Evolutionary conservation across 2,888 invertebrate genomes (phyloP).

Genomic region (Yponomeuta plumbellus): DNA sequence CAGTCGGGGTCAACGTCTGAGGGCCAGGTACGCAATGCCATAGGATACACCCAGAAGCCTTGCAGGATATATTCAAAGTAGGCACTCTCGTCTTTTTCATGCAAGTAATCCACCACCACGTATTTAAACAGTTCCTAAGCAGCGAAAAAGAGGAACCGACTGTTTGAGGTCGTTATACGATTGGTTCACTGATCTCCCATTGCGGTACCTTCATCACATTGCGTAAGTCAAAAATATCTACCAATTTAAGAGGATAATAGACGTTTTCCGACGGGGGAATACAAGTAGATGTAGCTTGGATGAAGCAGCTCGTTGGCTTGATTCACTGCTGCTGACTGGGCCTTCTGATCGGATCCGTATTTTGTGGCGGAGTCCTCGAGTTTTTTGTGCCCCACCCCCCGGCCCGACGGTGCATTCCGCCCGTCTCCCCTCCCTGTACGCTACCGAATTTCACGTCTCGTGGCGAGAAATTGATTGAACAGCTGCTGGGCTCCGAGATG

Average conservation of each 20-base stretch:
- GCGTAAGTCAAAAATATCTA: too few relatives aligned
- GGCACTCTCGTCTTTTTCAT: too few relatives aligned
- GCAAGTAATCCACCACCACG: too few relatives aligned
- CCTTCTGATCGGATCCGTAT: background rate
- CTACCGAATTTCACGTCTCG: constrained; percentile 60
- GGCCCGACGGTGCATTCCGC: constrained; percentile 11
- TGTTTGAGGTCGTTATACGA: too few relatives aligned
- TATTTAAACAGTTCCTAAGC: too few relatives aligned
- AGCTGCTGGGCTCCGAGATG: constrained; percentile 9
- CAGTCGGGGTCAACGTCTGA: constrained; percentile 66
- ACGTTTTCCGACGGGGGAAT: too few relatives aligned
- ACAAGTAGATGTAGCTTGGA: too few relatives aligned
- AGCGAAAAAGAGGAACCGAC: too few relatives aligned
- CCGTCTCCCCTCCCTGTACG: constrained; percentile 21
- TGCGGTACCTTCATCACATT: too few relatives aligned
- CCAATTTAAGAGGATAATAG: too few relatives aligned
- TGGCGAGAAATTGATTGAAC: constrained; percentile 16
- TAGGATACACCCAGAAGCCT: background rate
- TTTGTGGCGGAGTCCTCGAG: constrained; percentile 30
- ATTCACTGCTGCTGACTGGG: constrained; percentile 25
- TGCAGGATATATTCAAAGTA: background rate
- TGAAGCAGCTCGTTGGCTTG: background rate
- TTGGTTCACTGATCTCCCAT: too few relatives aligned
- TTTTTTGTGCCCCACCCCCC: constrained; percentile 50
- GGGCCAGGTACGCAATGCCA: constrained; percentile 45